phyloP scores from a whole-genome alignment of 2,888 invertebrate species.

The Charanyca ferruginea region DNA sequence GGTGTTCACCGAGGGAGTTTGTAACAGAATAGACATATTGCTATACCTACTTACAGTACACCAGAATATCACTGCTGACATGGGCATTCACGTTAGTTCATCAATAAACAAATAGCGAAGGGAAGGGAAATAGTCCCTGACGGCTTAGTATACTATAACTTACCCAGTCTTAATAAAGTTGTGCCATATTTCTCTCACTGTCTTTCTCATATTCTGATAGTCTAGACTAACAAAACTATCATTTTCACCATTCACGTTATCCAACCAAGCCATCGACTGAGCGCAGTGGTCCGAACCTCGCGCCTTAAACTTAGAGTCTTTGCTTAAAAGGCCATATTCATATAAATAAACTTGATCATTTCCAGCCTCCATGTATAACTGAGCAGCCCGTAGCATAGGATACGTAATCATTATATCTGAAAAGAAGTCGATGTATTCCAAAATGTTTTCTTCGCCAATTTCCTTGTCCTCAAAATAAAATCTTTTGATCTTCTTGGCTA shows the following conservation, averaged over 20 bases:
- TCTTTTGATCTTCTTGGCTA: conserved; percentile 67
- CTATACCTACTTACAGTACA: no score
- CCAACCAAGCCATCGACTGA: conserved; percentile 66
- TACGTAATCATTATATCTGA: conserved; percentile 68
- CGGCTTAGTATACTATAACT: conserved; percentile 46
- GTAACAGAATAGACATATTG: no score
- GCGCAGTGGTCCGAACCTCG: conserved; percentile 70
- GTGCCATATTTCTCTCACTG: conserved; percentile 69
- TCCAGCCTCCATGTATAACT: conserved; percentile 69
- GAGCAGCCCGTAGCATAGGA: conserved; percentile 66
- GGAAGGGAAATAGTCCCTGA: background rate
- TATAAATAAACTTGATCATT: conserved; percentile 71
- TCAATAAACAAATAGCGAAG: background rate
- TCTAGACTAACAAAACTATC: conserved; percentile 54
- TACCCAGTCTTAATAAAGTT: conserved; percentile 75
- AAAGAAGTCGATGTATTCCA: conserved; percentile 70
- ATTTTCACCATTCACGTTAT: conserved; percentile 47
- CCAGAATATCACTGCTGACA: no score
- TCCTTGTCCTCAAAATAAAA: conserved; percentile 72
- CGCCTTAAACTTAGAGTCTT: conserved; percentile 21
- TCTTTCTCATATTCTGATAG: conserved; percentile 58
- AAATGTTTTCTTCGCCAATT: conserved; percentile 60
- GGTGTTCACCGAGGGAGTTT: no score
- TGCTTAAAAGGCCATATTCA: conserved; percentile 73
- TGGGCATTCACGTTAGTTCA: no score